Conservation (phyloP, 2,113 vertebrate genomes). For the Capreolus pygargus region DNA sequence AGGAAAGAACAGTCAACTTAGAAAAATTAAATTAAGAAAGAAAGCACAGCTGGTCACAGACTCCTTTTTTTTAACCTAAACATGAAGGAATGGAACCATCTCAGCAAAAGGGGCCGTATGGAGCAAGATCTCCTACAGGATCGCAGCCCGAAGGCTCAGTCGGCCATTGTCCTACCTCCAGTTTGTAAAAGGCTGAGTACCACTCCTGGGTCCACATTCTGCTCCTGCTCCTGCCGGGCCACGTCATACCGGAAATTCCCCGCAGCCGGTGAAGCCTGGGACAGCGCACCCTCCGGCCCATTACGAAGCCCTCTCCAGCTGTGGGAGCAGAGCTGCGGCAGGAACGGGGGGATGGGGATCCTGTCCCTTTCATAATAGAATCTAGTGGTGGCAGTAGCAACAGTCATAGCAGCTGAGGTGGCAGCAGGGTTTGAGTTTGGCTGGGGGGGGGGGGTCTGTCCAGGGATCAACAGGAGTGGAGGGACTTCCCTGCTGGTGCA, state of each 20-base stretch:
- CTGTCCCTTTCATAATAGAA: conserved; percentile 93
- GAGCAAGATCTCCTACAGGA: conserved; percentile 74
- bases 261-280: conserved; percentile 84
- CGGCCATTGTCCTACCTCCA: conserved; percentile 82
- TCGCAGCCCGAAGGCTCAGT: conserved; percentile 82
- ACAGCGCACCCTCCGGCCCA: conserved; percentile 87
- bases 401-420: conserved; percentile 69
- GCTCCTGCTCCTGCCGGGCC: conserved; percentile 87
- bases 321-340: conserved; percentile 78
- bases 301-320: conserved; percentile 88
- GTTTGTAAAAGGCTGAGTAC: conserved; percentile 87
- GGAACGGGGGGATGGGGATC: conserved; percentile 86
- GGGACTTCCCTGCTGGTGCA: neutral
- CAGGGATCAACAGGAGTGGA: conserved; percentile 85
- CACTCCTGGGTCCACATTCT: conserved; percentile 86
- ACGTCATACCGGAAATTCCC: conserved; percentile 88
- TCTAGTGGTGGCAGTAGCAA: conserved; percentile 71
- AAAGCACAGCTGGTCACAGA: conserved; percentile 77
- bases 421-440: conserved; percentile 83
- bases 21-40: conserved; percentile 76
- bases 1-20: conserved; percentile 68
- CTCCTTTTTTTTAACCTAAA: conserved; percentile 77
- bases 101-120: conserved; percentile 70
- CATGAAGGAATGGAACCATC: conserved; percentile 76
- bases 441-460: conserved; percentile 80